These are phyloP conservation scores for Bubo bubo DNA, from an alignment of 2,113 vertebrate genomes.

Conservation along the genomic window DNA sequence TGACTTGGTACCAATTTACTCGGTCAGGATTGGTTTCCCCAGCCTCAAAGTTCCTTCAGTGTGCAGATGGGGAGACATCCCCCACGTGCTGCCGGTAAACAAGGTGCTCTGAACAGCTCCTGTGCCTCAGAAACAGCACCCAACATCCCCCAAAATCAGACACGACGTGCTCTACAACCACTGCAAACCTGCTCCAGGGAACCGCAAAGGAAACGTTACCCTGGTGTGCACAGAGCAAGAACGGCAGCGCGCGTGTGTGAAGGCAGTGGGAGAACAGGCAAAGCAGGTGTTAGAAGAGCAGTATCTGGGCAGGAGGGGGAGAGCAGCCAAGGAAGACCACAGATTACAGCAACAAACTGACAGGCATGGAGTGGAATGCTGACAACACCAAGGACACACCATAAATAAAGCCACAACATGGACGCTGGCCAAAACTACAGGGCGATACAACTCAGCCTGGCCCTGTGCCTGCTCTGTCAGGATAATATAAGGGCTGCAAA, in stretches of 20 bases:
- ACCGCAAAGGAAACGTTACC: fast-evolving
- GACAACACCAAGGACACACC: background rate
- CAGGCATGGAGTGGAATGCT: fast-evolving
- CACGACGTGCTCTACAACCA: background rate
- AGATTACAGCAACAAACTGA: background rate
- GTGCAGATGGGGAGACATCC: background rate
- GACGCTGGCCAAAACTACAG: background rate
- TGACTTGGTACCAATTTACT: no score
- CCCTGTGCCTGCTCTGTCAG: background rate
- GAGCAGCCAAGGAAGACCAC: background rate
- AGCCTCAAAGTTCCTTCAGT: background rate
- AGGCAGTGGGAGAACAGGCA: background rate
- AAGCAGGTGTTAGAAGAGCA: background rate
- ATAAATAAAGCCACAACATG: background rate
- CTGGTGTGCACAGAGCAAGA: fast-evolving
- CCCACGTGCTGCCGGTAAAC: fast-evolving
- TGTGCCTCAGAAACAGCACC: background rate
- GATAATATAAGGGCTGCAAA: background rate
- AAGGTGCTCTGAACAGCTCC: background rate
- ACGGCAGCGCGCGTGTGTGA: fast-evolving
- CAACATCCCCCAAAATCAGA: background rate
- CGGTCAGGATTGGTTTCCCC: background rate
- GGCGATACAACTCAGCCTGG: background rate
- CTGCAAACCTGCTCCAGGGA: background rate
- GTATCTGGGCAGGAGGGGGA: background rate